Conservation (phyloP, 2,797 vertebrate genomes). For the Bothrops alternatus region DNA sequence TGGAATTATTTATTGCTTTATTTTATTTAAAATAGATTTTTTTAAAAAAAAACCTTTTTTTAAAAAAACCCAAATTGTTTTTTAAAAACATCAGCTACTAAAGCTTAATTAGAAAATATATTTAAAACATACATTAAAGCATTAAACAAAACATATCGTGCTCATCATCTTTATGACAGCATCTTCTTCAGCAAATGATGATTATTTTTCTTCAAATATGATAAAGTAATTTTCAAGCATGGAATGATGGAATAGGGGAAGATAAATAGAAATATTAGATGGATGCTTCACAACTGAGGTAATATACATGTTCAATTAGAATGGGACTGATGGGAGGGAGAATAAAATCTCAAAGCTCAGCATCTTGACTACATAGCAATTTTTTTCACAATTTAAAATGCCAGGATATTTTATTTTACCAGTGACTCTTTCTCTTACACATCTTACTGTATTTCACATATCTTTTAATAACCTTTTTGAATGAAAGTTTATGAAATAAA, state of each 20-base stretch:
- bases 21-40: neutral
- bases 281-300: neutral
- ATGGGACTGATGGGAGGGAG: neutral
- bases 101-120: neutral
- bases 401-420: conserved; percentile 24
- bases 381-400: conserved; percentile 28
- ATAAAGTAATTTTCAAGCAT: neutral
- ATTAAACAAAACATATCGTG: neutral
- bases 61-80: neutral
- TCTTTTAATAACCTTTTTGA: conserved; percentile 55
- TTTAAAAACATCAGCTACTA: neutral
- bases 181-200: neutral
- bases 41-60: neutral
- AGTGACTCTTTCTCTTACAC: conserved; percentile 44
- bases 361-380: neutral
- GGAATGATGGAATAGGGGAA: neutral
- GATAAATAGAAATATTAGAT: neutral
- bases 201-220: neutral
- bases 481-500: conserved; percentile 69
- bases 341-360: neutral
- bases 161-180: neutral
- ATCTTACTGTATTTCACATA: conserved; percentile 47
- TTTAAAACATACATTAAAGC: neutral
- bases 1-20: neutral
- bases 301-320: neutral